Evolutionary conservation across 2,113 vertebrate species (phyloP).

Genomic region (Brachionichthys hirsutus): DNA sequence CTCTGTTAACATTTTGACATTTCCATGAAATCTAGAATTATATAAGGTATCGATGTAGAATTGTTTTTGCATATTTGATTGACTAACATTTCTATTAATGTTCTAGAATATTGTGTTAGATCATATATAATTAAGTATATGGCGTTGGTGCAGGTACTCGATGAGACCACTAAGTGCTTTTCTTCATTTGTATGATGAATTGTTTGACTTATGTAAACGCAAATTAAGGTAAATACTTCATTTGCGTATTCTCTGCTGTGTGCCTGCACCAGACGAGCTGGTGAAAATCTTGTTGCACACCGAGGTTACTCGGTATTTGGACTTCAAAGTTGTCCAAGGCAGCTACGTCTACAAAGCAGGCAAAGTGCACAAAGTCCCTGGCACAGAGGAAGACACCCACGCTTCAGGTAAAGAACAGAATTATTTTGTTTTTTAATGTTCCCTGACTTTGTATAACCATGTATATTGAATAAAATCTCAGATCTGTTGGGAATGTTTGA

Average conservation of each 20-base stretch:
- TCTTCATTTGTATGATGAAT: not conserved
- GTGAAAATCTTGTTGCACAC: slow-evolving; percentile 94
- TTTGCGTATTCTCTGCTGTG: not conserved
- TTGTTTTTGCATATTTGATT: too few relatives aligned
- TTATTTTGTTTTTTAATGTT: not conserved
- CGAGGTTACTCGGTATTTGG: slow-evolving; percentile 94
- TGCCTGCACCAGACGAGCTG: slow-evolving; percentile 82
- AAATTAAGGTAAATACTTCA: too few relatives aligned
- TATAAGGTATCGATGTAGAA: too few relatives aligned
- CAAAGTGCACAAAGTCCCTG: slow-evolving; percentile 93
- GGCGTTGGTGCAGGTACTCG: too few relatives aligned
- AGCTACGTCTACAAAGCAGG: slow-evolving; percentile 92
- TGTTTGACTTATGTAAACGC: not conserved
- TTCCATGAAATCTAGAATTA: too few relatives aligned
- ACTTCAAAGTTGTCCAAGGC: slow-evolving; percentile 95
- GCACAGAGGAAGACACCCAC: slow-evolving; percentile 87
- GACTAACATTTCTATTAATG: too few relatives aligned
- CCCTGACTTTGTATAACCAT: not conserved
- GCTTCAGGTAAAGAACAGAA: slow-evolving; percentile 81
- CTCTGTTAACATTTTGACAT: too few relatives aligned
- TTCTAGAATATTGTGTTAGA: too few relatives aligned
- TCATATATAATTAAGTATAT: too few relatives aligned
- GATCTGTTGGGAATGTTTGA: slow-evolving; percentile 96
- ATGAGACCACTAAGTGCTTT: too few relatives aligned
- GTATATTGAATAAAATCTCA: slow-evolving; percentile 42